Evolutionary conservation across 1,140 invertebrate genomes (phyloP).

Genomic region (Ctenoplectra terminalis): DNA sequence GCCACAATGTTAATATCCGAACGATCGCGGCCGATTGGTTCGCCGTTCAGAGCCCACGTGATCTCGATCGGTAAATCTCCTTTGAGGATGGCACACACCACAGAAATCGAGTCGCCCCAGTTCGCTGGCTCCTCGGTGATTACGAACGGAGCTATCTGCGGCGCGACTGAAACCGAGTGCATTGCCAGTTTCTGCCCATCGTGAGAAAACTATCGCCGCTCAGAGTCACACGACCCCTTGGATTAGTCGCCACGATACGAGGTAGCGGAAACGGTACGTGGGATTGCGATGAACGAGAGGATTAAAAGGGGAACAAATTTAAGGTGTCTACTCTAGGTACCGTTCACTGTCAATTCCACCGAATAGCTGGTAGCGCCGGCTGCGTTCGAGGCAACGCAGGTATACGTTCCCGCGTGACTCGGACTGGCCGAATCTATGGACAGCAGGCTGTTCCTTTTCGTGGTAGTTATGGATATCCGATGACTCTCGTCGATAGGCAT

Average conservation of each 20-base stretch:
- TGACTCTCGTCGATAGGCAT: constrained; percentile 68
- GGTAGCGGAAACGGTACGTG: not conserved
- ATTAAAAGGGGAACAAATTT: not conserved
- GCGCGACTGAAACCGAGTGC: constrained; percentile 77
- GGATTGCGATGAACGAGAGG: not conserved
- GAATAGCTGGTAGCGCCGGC: constrained; percentile 88
- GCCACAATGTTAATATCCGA: constrained; percentile 76
- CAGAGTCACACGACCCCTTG: not conserved
- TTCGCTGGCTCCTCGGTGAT: constrained; percentile 83
- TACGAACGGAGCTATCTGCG: constrained; percentile 82
- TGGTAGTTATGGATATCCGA: constrained; percentile 75
- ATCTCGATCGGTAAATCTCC: constrained; percentile 87
- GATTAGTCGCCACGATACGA: not conserved
- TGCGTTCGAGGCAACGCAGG: constrained; percentile 88
- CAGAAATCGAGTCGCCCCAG: constrained; percentile 83
- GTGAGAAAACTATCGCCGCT: not conserved
- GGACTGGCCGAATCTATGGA: constrained; percentile 84
- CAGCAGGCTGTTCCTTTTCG: constrained; percentile 83
- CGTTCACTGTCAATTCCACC: constrained; percentile 88
- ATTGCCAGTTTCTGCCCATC: not conserved
- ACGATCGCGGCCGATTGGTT: constrained; percentile 70
- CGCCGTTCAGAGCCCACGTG: constrained; percentile 80
- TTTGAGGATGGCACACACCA: constrained; percentile 85
- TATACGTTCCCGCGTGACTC: constrained; percentile 87
- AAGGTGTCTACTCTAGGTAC: constrained; percentile 78